These are phyloP conservation scores for Gallinago solitaria DNA, from an alignment of 2,797 vertebrate genomes.

Conservation along the genomic window DNA sequence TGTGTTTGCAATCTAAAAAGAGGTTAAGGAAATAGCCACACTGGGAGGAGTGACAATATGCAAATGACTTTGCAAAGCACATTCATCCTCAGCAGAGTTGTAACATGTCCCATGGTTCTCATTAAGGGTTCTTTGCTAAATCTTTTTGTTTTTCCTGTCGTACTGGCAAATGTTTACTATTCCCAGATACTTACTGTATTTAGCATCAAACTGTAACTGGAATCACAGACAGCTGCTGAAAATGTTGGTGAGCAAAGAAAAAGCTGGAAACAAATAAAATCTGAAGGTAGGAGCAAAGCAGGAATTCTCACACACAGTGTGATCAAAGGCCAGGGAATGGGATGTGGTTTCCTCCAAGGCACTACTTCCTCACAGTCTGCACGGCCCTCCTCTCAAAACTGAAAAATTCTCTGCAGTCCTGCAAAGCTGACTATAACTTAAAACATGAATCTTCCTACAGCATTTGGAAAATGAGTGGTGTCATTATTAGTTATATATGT, in stretches of 20 bases:
- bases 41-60: slow-evolving; percentile 72
- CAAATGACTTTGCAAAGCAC: slow-evolving; percentile 67
- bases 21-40: slow-evolving; percentile 67
- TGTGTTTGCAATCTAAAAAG: slow-evolving; percentile 52
- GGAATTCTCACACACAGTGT: background rate
- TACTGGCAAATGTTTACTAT: slow-evolving; percentile 64
- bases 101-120: slow-evolving; percentile 66
- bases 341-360: background rate
- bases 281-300: background rate
- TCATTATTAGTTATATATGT: background rate
- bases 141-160: slow-evolving; percentile 61
- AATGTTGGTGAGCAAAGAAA: background rate
- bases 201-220: slow-evolving; percentile 37
- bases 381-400: background rate
- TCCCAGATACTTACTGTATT: slow-evolving; percentile 63
- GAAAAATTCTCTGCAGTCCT: background rate
- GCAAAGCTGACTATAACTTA: background rate
- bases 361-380: background rate
- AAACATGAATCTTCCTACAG: background rate
- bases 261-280: background rate
- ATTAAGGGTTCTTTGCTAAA: slow-evolving; percentile 67
- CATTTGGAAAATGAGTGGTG: background rate
- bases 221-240: slow-evolving; percentile 1
- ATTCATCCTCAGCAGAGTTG: slow-evolving; percentile 63
- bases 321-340: background rate